Evolutionary conservation across 1,140 invertebrate species (phyloP).

Genomic region (Oncopeltus fasciatus): DNA sequence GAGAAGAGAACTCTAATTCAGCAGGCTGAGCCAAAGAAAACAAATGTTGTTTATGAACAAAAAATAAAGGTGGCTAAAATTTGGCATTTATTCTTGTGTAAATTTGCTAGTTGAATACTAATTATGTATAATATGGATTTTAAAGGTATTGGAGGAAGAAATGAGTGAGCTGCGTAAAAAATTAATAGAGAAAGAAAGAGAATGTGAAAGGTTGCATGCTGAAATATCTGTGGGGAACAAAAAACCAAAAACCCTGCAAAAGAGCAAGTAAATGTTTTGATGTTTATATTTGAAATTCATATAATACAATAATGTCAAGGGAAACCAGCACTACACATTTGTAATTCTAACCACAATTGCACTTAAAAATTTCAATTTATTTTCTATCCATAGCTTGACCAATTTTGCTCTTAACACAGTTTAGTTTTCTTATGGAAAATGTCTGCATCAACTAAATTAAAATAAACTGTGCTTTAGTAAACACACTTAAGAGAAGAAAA

Average conservation of each 20-base stretch:
- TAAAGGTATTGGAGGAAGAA: constrained; percentile 48
- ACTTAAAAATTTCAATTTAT: too few species aligned
- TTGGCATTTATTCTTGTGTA: background rate
- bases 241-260: constrained; percentile 42
- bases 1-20: constrained; percentile 28
- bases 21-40: constrained; percentile 29
- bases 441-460: too few species aligned
- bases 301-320: too few species aligned
- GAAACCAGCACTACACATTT: too few species aligned
- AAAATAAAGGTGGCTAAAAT: constrained; percentile 45
- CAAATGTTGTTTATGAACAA: constrained; percentile 40
- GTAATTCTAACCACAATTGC: too few species aligned
- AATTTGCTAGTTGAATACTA: background rate
- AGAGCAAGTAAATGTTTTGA: constrained; percentile 39
- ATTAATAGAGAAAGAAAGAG: constrained; percentile 67
- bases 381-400: too few species aligned
- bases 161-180: constrained; percentile 54
- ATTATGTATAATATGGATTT: too few species aligned
- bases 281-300: background rate
- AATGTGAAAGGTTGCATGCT: constrained; percentile 56
- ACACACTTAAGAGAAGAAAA: too few species aligned
- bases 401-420: too few species aligned
- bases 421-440: too few species aligned
- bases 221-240: constrained; percentile 48
- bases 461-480: too few species aligned